Evolutionary conservation across 1,140 invertebrate species (phyloP).

Genomic region (Drosophila insularis): DNA sequence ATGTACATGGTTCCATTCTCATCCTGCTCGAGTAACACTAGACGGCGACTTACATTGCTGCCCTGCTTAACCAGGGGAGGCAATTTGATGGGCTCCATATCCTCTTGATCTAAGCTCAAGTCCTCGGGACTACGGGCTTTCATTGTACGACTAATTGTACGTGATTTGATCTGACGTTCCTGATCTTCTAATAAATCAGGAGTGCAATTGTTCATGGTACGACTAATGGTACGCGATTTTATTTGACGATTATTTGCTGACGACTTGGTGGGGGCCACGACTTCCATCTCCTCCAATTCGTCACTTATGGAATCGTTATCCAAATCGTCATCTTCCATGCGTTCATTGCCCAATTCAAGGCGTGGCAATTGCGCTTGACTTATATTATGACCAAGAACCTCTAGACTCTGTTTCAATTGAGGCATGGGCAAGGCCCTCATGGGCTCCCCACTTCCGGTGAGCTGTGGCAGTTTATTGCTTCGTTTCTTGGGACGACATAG

Average conservation of each 20-base stretch:
- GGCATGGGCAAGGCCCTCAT: slow-evolving; percentile 45
- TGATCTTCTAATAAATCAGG: neutral
- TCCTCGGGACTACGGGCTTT: neutral
- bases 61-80: slow-evolving; percentile 17
- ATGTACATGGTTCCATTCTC: slow-evolving; percentile 54
- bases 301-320: slow-evolving; percentile 21
- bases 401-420: slow-evolving; percentile 25
- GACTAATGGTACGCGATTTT: neutral
- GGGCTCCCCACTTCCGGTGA: slow-evolving; percentile 8
- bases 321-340: slow-evolving; percentile 15
- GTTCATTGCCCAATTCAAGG: slow-evolving; percentile 19
- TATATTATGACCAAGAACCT: slow-evolving; percentile 17
- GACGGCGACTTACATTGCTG: slow-evolving; percentile 34
- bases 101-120: neutral
- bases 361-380: slow-evolving; percentile 20
- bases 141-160: neutral
- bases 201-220: neutral
- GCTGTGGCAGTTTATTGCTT: neutral
- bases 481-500: slow-evolving; percentile 37
- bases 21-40: slow-evolving; percentile 43
- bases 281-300: neutral
- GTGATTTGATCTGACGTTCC: neutral
- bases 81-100: neutral
- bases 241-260: neutral
- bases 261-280: no score